Percentiles rank a stretch among this genome's conserved stretches.
phyloP scores from a whole-genome alignment of 2,113 vertebrate genomes.

The Pseudopipra pipra region DNA sequence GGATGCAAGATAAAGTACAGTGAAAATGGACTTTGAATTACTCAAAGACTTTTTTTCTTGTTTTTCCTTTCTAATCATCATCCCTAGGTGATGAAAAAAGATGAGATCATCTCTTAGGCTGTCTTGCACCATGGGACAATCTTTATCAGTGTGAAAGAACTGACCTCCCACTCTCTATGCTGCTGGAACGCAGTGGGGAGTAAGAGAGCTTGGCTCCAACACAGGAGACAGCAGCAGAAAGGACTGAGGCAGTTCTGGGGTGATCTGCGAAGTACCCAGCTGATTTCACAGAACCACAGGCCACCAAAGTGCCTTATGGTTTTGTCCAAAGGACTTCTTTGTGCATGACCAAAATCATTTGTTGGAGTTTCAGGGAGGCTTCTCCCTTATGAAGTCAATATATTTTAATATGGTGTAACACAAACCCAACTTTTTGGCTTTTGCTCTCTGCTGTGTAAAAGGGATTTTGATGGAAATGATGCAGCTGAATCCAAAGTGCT shows the following conservation, averaged over 20 bases:
- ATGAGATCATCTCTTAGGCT: neutral
- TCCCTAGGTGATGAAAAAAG: neutral
- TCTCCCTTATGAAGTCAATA: neutral
- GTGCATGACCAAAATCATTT: neutral
- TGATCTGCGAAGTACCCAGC: neutral
- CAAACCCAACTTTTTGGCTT: neutral
- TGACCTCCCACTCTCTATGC: neutral
- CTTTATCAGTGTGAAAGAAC: neutral
- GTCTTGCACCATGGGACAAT: neutral
- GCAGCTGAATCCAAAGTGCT: neutral
- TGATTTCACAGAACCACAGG: neutral
- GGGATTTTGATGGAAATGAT: neutral
- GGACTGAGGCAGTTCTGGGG: neutral
- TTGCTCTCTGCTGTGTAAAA: neutral
- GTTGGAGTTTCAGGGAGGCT: neutral
- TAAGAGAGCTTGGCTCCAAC: neutral
- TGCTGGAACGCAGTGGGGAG: neutral
- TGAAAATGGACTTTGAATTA: neutral
- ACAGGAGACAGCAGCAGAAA: neutral
- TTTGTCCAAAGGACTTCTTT: neutral
- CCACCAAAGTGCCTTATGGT: rapidly evolving
- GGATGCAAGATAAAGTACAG: neutral
- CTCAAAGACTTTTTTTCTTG: neutral
- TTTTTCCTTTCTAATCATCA: neutral
- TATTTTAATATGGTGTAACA: neutral